These are phyloP conservation scores for Globia sparganii DNA, from an alignment of 2,888 invertebrate species.

Conservation along the genomic window DNA sequence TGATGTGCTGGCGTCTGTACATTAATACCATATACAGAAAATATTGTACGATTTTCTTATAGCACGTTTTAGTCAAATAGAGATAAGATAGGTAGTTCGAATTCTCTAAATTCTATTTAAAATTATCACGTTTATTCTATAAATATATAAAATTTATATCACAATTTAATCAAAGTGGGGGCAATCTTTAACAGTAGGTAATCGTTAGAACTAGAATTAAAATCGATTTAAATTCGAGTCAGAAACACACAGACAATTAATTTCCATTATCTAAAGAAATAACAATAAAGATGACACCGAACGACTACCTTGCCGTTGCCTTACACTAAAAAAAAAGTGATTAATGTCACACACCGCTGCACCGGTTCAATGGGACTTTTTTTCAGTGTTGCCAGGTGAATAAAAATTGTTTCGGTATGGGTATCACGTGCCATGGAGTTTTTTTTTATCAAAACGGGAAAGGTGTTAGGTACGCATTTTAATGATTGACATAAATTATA, in stretches of 20 bases:
- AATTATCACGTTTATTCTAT: neutral
- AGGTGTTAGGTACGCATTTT: slow-evolving; percentile 18
- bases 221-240: slow-evolving; percentile 65
- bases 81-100: slow-evolving; percentile 6
- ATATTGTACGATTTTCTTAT: neutral
- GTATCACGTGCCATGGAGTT: slow-evolving; percentile 55
- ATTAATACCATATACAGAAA: slow-evolving; percentile 18
- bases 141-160: slow-evolving; percentile 21
- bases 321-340: slow-evolving; percentile 55
- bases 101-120: slow-evolving; percentile 21
- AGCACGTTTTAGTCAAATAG: slow-evolving; percentile 12
- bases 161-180: slow-evolving; percentile 41
- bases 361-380: slow-evolving; percentile 37
- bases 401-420: slow-evolving; percentile 48
- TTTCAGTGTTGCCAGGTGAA: slow-evolving; percentile 44
- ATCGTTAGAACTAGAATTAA: slow-evolving; percentile 37
- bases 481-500: slow-evolving; percentile 21
- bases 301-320: slow-evolving; percentile 46
- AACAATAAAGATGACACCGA: slow-evolving; percentile 66
- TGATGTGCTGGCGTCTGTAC: too few species aligned
- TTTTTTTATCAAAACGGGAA: slow-evolving; percentile 18
- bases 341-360: slow-evolving; percentile 51
- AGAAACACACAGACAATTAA: slow-evolving; percentile 60
- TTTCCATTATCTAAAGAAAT: slow-evolving; percentile 66
- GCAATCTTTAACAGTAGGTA: slow-evolving; percentile 48